Percentiles rank a stretch among this genome's conserved stretches.
Evolutionary conservation across 2,888 invertebrate species (phyloP).

Genomic region (Latheticus oryzae): DNA sequence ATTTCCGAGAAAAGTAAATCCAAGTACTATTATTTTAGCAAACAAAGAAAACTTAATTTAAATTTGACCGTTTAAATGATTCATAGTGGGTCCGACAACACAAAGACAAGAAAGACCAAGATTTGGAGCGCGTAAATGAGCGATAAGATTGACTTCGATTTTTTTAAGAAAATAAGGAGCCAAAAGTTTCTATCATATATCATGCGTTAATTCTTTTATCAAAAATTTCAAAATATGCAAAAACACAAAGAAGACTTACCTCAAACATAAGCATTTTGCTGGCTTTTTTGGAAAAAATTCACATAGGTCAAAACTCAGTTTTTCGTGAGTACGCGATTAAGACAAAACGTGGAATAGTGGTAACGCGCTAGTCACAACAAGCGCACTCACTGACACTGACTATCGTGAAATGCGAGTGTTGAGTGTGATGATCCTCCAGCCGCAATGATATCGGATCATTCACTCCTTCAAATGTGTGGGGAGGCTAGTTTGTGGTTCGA

Average conservation of each 20-base stretch:
- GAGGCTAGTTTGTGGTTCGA: constrained; percentile 35
- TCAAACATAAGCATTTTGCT: constrained; percentile 54
- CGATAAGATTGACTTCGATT: too few species aligned
- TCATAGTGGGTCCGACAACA: constrained; percentile 28
- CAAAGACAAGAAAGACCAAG: constrained; percentile 36
- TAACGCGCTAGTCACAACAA: constrained; percentile 24
- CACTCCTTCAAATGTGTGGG: constrained; percentile 50
- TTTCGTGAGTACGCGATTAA: neutral
- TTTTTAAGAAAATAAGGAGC: too few species aligned
- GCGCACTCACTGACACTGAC: constrained; percentile 33
- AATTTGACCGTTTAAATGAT: constrained; percentile 33
- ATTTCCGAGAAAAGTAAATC: constrained; percentile 17
- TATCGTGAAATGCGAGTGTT: constrained; percentile 34
- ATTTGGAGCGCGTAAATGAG: constrained; percentile 13
- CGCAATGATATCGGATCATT: constrained; percentile 55
- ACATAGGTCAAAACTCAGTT: constrained; percentile 4
- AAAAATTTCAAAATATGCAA: too few species aligned
- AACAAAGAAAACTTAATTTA: constrained; percentile 34
- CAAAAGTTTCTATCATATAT: too few species aligned
- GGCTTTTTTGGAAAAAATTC: constrained; percentile 3
- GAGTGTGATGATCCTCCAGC: constrained; percentile 39
- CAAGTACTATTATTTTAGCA: constrained; percentile 14
- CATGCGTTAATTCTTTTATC: too few species aligned
- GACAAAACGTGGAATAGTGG: constrained; percentile 9
- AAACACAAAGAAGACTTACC: constrained; percentile 44